Evolutionary conservation across 2,113 vertebrate genomes (phyloP), one percentile per base, ranked within the genome.

Genomic region (Oxyruncus cristatus): DNA sequence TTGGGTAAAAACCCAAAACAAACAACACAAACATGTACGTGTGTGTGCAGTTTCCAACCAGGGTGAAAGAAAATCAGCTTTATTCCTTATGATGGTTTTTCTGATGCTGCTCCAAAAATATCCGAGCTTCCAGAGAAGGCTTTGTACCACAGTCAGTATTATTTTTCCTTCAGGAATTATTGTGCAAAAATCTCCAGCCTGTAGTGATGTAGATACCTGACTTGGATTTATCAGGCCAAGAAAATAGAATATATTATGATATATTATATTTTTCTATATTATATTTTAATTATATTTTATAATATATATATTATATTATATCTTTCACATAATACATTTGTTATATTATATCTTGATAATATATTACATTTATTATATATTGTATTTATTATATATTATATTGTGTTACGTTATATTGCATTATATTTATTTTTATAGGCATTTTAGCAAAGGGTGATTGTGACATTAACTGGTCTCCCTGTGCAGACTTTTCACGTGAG

Each of bases 81-180:
- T 59, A 35, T 44, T 93, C 82, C 76, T 92, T 47, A n/a, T 30
- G 33, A 35, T 58, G 80, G 42, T 62, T 96, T 49, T 87, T 47
- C 52, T 89, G 91, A 91, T 80, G 88, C 68, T 77, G 39, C 35
- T 50, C 76, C 61, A 94, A 79, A 53, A 82, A 35, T 6, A 9
- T 7, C 71, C 14, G 27, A 46, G 42, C 28, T 84, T 92, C 93
- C 93, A 89, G 85, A 84, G 33, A 76, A 89, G 87, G 49, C 52
- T 76, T 79, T 81, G 78, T 65, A 80, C 35, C 10, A 1, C 55
- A 46, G 62, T 33, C 72, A 68, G 61, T 61, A 46, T 22, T 58
- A 50, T 24, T 61, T 70, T 85, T 32, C 61, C 62, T 73, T 72
- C 71, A 77, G 73, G 30, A 88, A 85, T 76, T 14, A 8, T 17